Percentiles rank a stretch among this genome's conserved stretches.
Conservation (phyloP, 2,888 invertebrate species). For the Parascotia fuliginaria region DNA sequence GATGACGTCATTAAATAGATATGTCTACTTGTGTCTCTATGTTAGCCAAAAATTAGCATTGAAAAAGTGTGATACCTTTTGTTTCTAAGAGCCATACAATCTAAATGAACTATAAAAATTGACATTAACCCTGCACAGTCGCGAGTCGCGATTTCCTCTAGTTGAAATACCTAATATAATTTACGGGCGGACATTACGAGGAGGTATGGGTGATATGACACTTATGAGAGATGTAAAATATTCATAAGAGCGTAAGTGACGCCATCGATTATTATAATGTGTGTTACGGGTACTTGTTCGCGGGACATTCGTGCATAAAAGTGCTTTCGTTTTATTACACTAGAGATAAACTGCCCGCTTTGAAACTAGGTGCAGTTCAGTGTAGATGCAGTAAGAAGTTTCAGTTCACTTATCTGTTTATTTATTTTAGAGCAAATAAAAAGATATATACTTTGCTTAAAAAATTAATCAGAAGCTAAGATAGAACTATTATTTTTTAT, state of each 20-base stretch:
- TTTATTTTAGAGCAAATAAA: neutral
- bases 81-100: too few relatives aligned
- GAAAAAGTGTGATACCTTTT: too few relatives aligned
- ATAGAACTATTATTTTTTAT: too few relatives aligned
- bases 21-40: too few relatives aligned
- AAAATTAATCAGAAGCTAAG: neutral
- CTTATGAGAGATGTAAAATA: constrained; percentile 60
- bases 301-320: constrained; percentile 41
- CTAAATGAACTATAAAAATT: too few relatives aligned
- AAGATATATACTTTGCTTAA: neutral
- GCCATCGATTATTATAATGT: constrained; percentile 69
- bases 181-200: constrained; percentile 53
- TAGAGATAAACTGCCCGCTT: neutral
- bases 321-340: constrained; percentile 24
- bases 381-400: neutral
- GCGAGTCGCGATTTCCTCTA: neutral
- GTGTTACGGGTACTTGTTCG: constrained; percentile 43
- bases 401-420: neutral
- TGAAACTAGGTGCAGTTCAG: neutral
- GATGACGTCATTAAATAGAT: too few relatives aligned
- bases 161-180: constrained; percentile 33
- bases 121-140: too few relatives aligned
- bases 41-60: too few relatives aligned
- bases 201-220: constrained; percentile 31
- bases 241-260: constrained; percentile 67